Evolutionary conservation across 2,113 vertebrate genomes (phyloP).

Genomic region (Leptobrachium ailaonicum): DNA sequence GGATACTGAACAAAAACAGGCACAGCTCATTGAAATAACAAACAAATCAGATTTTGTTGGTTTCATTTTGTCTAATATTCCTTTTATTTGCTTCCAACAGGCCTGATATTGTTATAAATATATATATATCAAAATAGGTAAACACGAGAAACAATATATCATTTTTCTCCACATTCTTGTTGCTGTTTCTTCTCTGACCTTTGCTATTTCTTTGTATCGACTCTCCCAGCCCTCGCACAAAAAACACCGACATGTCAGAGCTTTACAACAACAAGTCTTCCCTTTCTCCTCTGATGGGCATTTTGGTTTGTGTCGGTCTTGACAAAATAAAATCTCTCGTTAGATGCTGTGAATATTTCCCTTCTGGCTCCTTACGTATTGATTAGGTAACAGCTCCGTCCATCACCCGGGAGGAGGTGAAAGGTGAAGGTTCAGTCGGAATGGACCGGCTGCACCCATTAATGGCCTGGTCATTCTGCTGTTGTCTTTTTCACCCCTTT

Average conservation of each 20-base stretch:
- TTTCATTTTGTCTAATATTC: neutral
- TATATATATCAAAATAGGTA: neutral
- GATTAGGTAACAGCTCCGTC: constrained; percentile 74
- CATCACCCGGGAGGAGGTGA: constrained; percentile 64
- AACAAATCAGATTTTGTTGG: no score
- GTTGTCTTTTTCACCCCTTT: constrained; percentile 55
- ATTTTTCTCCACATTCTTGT: constrained; percentile 66
- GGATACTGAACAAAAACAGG: no score
- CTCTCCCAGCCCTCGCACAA: constrained; percentile 62
- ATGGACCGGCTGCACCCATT: constrained; percentile 63
- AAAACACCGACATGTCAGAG: constrained; percentile 72
- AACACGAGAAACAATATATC: constrained; percentile 41
- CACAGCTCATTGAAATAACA: no score
- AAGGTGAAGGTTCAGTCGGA: constrained; percentile 68
- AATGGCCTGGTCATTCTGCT: constrained; percentile 65
- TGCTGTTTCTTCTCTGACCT: constrained; percentile 67
- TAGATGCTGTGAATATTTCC: constrained; percentile 76
- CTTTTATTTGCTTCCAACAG: neutral
- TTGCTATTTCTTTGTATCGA: constrained; percentile 73
- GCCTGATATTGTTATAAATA: neutral
- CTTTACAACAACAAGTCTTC: constrained; percentile 70
- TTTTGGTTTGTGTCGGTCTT: constrained; percentile 72
- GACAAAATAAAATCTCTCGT: constrained; percentile 78
- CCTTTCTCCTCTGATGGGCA: constrained; percentile 63
- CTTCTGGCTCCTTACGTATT: constrained; percentile 75